phyloP scores from a whole-genome alignment of 2,797 vertebrate species.

The Neosilurus mollespiculum region DNA sequence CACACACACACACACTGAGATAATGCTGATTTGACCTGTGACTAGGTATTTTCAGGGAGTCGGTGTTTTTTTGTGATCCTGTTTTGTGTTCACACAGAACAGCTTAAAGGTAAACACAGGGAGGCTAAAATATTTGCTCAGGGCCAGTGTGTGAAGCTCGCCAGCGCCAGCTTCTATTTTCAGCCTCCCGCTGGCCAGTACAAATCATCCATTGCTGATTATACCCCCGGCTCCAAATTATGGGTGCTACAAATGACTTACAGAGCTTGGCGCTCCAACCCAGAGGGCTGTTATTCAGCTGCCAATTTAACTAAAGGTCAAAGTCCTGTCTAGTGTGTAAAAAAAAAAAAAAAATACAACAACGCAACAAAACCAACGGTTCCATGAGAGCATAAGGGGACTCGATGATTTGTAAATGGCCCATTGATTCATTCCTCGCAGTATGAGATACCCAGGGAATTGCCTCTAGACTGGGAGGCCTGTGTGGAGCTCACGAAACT shows the following conservation, averaged over 20 bases:
- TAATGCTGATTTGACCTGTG: slow-evolving; percentile 62
- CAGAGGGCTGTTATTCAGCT: slow-evolving; percentile 79
- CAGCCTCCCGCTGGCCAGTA: slow-evolving; percentile 76
- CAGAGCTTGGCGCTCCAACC: slow-evolving; percentile 76
- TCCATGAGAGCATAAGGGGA: background rate
- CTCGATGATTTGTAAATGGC: slow-evolving; percentile 17
- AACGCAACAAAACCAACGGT: slow-evolving; percentile 20
- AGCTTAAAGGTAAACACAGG: slow-evolving; percentile 78
- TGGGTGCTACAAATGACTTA: slow-evolving; percentile 83
- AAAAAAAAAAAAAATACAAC: slow-evolving; percentile 60
- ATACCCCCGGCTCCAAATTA: slow-evolving; percentile 81
- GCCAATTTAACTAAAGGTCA: slow-evolving; percentile 83
- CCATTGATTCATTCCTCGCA: slow-evolving; percentile 12
- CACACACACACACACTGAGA: background rate
- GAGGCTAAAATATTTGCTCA: slow-evolving; percentile 79
- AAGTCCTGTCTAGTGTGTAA: slow-evolving; percentile 68
- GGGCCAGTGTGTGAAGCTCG: slow-evolving; percentile 75
- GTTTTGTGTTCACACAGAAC: slow-evolving; percentile 66
- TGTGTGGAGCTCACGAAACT: slow-evolving; percentile 13
- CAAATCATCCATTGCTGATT: slow-evolving; percentile 84
- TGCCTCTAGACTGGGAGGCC: slow-evolving; percentile 7
- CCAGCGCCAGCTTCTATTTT: slow-evolving; percentile 79
- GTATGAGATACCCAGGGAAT: slow-evolving; percentile 23
- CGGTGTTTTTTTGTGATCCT: slow-evolving; percentile 64
- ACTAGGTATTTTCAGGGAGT: slow-evolving; percentile 71